phyloP scores from a whole-genome alignment of 2,888 invertebrate genomes.

The Ichneumon xanthorius region DNA sequence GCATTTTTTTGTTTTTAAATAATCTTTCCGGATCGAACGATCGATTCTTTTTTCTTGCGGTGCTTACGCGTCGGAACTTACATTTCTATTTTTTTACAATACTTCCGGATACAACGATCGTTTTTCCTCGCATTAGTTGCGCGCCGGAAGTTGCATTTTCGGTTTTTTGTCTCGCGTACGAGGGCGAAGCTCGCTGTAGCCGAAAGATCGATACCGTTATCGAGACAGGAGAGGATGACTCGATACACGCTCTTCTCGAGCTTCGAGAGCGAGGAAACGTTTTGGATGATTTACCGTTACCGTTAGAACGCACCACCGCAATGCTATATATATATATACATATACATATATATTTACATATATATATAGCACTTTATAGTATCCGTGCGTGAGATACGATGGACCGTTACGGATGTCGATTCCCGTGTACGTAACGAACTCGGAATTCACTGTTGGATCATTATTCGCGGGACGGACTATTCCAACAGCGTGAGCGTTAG shows the following conservation, averaged over 20 bases:
- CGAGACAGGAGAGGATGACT: conserved; percentile 72
- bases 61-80: no score
- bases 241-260: conserved; percentile 68
- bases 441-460: conserved; percentile 31
- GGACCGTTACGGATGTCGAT: conserved; percentile 62
- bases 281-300: conserved; percentile 78
- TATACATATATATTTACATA: background rate
- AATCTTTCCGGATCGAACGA: no score
- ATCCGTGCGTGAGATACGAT: conserved; percentile 45
- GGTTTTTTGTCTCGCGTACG: background rate
- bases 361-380: background rate
- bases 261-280: conserved; percentile 68
- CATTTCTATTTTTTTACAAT: background rate
- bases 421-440: conserved; percentile 34
- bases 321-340: conserved; percentile 9
- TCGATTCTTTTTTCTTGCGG: no score
- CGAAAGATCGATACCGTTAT: conserved; percentile 81
- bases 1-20: no score
- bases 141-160: no score
- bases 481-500: background rate
- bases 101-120: background rate
- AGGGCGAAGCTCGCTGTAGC: conserved; percentile 46
- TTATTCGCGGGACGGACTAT: conserved; percentile 1
- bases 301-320: conserved; percentile 73
- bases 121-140: no score